Percentiles rank a stretch among this genome's conserved stretches.
Evolutionary conservation across 2,797 vertebrate species (phyloP).

Genomic region (Vultur gryphus): DNA sequence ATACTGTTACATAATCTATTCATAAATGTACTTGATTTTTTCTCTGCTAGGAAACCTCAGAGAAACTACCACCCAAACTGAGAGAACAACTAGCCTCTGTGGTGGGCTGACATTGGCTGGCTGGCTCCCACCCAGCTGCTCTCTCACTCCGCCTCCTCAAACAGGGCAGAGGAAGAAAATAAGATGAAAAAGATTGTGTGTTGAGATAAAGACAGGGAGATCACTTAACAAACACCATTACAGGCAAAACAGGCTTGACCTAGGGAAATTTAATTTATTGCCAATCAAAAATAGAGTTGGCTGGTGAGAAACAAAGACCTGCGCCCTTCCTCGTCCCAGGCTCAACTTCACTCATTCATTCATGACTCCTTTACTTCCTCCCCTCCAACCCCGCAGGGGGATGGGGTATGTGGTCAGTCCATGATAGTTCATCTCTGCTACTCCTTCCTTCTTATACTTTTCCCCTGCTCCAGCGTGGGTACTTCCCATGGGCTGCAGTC

Average conservation of each 20-base stretch:
- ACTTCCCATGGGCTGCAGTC: background rate
- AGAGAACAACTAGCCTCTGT: background rate
- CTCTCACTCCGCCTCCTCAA: background rate
- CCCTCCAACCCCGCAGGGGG: rapidly evolving
- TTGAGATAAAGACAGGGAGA: background rate
- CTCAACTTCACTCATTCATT: background rate
- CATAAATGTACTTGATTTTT: background rate
- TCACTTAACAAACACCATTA: background rate
- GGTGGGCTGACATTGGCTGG: rapidly evolving
- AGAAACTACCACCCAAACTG: background rate
- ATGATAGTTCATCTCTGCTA: background rate
- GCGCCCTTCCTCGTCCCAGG: background rate
- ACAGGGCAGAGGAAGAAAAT: background rate
- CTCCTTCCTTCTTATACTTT: background rate
- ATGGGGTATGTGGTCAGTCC: background rate
- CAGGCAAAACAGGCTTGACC: background rate
- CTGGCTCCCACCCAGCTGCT: background rate
- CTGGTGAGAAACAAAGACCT: background rate
- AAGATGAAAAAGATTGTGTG: background rate
- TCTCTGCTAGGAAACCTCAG: background rate
- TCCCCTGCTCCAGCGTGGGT: background rate
- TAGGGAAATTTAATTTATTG: background rate
- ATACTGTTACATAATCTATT: background rate
- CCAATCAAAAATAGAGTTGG: background rate
- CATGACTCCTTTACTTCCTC: background rate